phyloP scores from a whole-genome alignment of 1,140 invertebrate genomes.

The Ceratosolen fusciceps region DNA sequence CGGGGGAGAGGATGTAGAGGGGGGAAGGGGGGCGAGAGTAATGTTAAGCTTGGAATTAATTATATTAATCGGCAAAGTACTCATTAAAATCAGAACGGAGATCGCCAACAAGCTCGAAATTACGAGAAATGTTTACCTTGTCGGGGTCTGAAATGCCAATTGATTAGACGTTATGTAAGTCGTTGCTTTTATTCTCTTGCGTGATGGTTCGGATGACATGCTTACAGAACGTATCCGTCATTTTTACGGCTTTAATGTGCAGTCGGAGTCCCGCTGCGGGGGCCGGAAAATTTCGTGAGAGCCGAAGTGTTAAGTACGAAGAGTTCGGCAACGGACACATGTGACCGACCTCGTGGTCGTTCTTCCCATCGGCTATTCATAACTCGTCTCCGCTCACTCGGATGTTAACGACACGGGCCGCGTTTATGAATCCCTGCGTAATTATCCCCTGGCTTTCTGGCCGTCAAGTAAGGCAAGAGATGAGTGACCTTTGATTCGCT shows the following conservation, averaged over 20 bases:
- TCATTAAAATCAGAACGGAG: neutral
- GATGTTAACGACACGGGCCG: neutral
- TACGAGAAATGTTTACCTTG: neutral
- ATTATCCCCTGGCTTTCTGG: too few relatives aligned
- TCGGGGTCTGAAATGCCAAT: neutral
- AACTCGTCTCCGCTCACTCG: conserved; percentile 49
- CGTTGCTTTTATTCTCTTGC: neutral
- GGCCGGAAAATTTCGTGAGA: conserved; percentile 55
- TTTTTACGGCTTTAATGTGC: conserved; percentile 2
- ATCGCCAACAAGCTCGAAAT: neutral
- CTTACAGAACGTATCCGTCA: neutral
- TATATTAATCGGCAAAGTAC: too few relatives aligned
- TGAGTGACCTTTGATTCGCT: neutral
- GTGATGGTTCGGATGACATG: neutral
- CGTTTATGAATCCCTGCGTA: neutral
- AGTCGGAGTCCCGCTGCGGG: neutral
- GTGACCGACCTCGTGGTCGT: conserved; percentile 64
- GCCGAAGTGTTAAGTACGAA: conserved; percentile 11
- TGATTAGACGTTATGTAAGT: neutral
- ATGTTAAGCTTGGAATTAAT: too few relatives aligned
- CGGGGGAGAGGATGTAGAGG: too few relatives aligned
- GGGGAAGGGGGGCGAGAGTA: too few relatives aligned
- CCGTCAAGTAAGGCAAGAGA: neutral
- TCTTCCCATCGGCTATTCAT: conserved; percentile 67
- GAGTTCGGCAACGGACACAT: conserved; percentile 51